Evolutionary conservation across 2,797 vertebrate genomes (phyloP).

Genomic region (Sebastes taczanowskii): DNA sequence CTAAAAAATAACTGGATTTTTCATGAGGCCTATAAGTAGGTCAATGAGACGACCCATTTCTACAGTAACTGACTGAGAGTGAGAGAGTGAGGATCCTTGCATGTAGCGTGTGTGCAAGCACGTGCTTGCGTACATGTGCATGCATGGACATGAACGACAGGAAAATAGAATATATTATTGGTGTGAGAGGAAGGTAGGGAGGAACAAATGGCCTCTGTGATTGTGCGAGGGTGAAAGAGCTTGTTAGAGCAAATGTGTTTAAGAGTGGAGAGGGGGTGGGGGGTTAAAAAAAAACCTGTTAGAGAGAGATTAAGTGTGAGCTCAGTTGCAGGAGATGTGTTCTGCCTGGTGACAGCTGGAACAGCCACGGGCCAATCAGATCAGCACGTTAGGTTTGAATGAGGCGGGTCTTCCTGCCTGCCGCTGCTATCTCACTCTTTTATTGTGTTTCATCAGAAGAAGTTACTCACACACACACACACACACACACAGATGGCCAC

Average conservation of each 20-base stretch:
- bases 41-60: constrained; percentile 83
- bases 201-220: constrained; percentile 34
- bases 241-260: constrained; percentile 57
- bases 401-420: constrained; percentile 76
- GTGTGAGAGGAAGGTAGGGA: constrained; percentile 1
- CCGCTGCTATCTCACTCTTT: constrained; percentile 43
- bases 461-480: constrained; percentile 19
- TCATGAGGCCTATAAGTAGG: constrained; percentile 79
- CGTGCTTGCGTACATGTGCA: not conserved
- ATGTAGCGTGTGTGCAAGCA: not conserved
- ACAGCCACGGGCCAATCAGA: constrained; percentile 78
- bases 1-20: constrained; percentile 76
- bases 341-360: constrained; percentile 89
- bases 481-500: not conserved
- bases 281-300: constrained; percentile 61
- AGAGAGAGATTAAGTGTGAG: constrained; percentile 79
- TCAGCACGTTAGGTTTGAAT: constrained; percentile 65
- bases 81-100: constrained; percentile 25
- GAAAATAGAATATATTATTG: not conserved
- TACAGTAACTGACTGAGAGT: constrained; percentile 60
- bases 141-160: constrained; percentile 2
- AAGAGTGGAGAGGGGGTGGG: constrained; percentile 15
- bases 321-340: constrained; percentile 77
- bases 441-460: constrained; percentile 63
- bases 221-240: constrained; percentile 38